Percentiles rank a stretch among this genome's conserved stretches.
These are phyloP conservation scores for Patiria miniata DNA, from an alignment of 35 echinoderm and acorn worm genomes.

Conservation along the genomic window DNA sequence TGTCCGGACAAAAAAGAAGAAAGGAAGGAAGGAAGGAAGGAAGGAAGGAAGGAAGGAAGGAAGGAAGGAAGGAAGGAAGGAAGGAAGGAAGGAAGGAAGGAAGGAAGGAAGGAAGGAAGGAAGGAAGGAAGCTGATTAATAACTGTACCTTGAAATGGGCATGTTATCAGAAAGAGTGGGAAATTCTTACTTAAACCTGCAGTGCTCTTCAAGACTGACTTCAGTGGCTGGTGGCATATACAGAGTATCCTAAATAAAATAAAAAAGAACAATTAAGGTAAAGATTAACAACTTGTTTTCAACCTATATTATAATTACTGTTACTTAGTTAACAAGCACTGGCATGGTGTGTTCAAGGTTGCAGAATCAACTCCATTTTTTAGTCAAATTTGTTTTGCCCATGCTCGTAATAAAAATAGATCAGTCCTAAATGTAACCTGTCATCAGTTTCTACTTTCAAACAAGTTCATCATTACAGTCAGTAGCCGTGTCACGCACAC, in stretches of 20 bases:
- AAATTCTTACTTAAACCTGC: constrained; percentile 84
- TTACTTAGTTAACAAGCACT: neutral
- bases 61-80: neutral
- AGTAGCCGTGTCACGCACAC: too few relatives aligned
- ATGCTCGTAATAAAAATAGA: neutral
- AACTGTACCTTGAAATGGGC: neutral
- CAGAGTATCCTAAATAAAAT: constrained; percentile 92
- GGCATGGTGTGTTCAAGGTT: neutral
- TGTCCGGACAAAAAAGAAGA: too few relatives aligned
- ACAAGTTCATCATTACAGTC: too few relatives aligned
- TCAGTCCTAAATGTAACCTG: too few relatives aligned
- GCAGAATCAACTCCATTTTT: neutral
- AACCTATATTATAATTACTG: neutral
- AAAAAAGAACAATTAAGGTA: constrained; percentile 35
- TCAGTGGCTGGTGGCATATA: constrained; percentile 85
- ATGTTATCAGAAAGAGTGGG: too few relatives aligned
- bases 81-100: neutral
- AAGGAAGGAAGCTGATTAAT: neutral
- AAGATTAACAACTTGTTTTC: neutral
- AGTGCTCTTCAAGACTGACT: constrained; percentile 91
- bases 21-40: constrained; percentile 47
- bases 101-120: neutral
- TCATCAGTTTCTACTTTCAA: too few relatives aligned
- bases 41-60: constrained; percentile 41
- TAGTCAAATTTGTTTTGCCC: neutral